Percentiles rank a stretch among this genome's conserved stretches.
These are phyloP conservation scores for Platorchestia sp. DNA, from an alignment of 1,140 invertebrate species.

Conservation along the genomic window DNA sequence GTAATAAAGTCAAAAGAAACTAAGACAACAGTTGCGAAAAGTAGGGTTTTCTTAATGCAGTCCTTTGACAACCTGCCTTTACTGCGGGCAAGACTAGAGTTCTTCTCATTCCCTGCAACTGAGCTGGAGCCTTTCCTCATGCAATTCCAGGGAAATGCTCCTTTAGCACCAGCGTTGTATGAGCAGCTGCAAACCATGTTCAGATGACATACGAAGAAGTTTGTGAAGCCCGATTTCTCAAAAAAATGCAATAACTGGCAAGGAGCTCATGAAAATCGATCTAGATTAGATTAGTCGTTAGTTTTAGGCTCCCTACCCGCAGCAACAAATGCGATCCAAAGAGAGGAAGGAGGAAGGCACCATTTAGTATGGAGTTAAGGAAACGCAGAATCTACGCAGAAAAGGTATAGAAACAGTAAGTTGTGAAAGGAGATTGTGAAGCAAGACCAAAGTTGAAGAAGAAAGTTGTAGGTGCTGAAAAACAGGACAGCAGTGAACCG, in stretches of 20 bases:
- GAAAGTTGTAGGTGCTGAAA: no score
- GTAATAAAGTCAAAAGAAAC: background rate
- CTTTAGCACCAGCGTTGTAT: background rate
- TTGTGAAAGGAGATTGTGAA: no score
- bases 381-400: no score
- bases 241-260: background rate
- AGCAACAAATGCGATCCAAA: no score
- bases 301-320: no score
- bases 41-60: background rate
- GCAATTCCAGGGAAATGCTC: background rate
- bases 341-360: no score
- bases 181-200: background rate
- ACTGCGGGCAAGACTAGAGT: background rate
- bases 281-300: no score
- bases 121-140: background rate
- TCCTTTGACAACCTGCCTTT: no score
- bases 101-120: background rate
- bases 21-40: background rate
- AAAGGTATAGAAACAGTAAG: no score
- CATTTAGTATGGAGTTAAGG: no score
- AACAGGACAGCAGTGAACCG: no score
- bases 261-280: background rate
- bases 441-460: no score
- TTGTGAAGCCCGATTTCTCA: background rate
- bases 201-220: background rate